phyloP scores from a whole-genome alignment of 2,113 vertebrate species.

The Daphoenositta chrysoptera region DNA sequence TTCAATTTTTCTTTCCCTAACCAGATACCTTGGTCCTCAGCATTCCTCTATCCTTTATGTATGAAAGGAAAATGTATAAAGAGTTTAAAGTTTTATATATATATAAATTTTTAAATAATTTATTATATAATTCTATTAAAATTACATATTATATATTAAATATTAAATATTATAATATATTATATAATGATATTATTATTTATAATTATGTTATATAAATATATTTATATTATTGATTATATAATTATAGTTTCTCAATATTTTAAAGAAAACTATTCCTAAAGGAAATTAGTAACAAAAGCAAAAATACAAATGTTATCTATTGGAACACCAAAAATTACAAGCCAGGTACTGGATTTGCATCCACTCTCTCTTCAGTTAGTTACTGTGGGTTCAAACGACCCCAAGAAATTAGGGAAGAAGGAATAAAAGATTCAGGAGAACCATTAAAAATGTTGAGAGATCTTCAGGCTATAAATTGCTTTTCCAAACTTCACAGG shows the following conservation, averaged over 20 bases:
- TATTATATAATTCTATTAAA: too few relatives aligned
- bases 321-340: neutral
- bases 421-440: neutral
- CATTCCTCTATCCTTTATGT: too few relatives aligned
- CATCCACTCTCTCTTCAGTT: neutral
- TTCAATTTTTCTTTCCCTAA: neutral
- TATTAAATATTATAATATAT: too few relatives aligned
- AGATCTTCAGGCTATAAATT: neutral
- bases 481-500: neutral
- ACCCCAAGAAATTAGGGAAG: neutral
- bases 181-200: too few relatives aligned
- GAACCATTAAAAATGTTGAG: neutral
- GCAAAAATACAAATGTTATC: neutral
- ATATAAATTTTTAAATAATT: too few relatives aligned
- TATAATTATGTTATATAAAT: too few relatives aligned
- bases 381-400: neutral
- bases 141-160: too few relatives aligned
- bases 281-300: neutral
- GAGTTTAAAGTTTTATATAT: neutral
- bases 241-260: too few relatives aligned
- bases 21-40: neutral
- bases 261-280: neutral
- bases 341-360: neutral
- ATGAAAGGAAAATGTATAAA: neutral
- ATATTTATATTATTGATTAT: too few relatives aligned